A percentile compares a stretch with the other conserved stretches of the same genome.
Conservation (phyloP, 2,797 vertebrate species). For the Macrochelys suwanniensis region DNA sequence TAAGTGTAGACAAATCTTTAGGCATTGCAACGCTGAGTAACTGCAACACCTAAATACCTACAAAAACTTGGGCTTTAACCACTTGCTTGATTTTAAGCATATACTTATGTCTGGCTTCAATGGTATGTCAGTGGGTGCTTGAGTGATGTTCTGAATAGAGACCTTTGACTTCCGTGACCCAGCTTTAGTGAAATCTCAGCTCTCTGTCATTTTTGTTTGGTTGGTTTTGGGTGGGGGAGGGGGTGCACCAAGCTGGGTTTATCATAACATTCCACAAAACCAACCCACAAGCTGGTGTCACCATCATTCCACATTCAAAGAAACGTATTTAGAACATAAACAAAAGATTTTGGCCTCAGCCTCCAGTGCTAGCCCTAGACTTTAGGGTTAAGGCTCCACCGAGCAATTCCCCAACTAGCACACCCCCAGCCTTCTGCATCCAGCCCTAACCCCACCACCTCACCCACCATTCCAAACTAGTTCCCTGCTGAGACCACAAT, state of each 20-base stretch:
- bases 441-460: background rate
- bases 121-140: conserved; percentile 1
- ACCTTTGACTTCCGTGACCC: background rate
- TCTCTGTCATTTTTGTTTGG: background rate
- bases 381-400: background rate
- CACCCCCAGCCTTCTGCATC: background rate
- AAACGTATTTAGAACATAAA: background rate
- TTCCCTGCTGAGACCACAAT: background rate
- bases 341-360: conserved; percentile 10
- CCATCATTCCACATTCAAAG: background rate
- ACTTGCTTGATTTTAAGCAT: background rate
- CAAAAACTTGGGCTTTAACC: background rate
- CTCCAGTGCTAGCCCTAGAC: background rate
- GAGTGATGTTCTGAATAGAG: background rate
- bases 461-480: background rate
- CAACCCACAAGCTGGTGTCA: background rate
- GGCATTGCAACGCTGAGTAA: background rate
- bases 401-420: background rate
- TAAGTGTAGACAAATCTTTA: background rate
- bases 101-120: background rate
- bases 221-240: background rate
- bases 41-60: background rate
- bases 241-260: rapidly evolving
- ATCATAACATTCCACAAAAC: rapidly evolving
- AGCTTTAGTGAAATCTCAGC: background rate